Conservation (phyloP, 2,113 vertebrate species). For the Alethe diademata region DNA sequence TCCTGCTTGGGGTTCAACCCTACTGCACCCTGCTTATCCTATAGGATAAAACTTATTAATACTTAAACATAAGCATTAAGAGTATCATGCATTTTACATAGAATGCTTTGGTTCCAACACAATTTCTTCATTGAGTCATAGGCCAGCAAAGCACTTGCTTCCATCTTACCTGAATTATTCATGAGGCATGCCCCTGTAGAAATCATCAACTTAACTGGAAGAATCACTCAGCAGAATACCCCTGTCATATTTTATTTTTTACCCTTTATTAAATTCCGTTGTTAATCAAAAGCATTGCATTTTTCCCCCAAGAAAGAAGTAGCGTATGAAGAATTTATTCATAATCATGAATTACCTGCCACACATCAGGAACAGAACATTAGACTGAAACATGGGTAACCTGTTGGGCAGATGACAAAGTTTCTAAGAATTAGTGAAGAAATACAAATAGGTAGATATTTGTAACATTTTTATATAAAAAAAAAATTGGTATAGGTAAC, state of each 20-base stretch:
- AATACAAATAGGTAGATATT: neutral
- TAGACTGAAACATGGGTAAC: neutral
- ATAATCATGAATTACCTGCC: neutral
- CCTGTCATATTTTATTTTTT: constrained; percentile 50
- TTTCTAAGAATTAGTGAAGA: constrained; percentile 5
- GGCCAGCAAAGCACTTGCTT: constrained; percentile 47
- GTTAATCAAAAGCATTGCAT: constrained; percentile 21
- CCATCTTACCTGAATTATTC: constrained; percentile 64
- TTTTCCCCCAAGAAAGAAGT: constrained; percentile 11
- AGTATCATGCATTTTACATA: constrained; percentile 76
- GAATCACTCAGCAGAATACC: constrained; percentile 48
- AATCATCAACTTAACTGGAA: constrained; percentile 62
- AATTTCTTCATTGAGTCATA: constrained; percentile 57
- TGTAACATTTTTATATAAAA: neutral
- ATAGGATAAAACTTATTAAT: constrained; percentile 65
- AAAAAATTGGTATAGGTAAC: neutral
- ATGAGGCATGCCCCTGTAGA: constrained; percentile 47
- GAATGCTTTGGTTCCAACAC: constrained; percentile 54
- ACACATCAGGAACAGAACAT: neutral
- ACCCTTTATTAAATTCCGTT: constrained; percentile 25
- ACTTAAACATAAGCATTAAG: constrained; percentile 72
- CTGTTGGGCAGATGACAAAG: neutral
- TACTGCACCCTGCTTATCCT: constrained; percentile 29
- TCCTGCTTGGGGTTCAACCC: constrained; percentile 3
- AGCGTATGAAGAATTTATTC: constrained; percentile 26